Base-by-base conservation (phyloP, 2,797 vertebrate species). In the Tenualosa thibaudeaui region DNA sequence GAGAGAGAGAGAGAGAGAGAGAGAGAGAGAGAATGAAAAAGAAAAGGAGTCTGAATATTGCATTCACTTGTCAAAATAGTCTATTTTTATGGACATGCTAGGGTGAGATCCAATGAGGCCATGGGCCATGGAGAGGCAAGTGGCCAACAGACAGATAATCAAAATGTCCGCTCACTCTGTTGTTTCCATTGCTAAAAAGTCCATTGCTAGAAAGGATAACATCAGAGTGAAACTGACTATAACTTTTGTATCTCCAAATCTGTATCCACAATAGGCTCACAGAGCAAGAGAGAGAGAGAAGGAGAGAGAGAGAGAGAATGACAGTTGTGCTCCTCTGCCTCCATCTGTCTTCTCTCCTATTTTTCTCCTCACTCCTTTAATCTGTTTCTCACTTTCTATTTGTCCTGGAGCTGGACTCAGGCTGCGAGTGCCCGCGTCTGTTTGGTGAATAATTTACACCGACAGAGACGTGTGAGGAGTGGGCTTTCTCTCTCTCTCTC, bases 381-480 rank as follows among this genome's bases (percentile, higher is more conserved):
- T 54, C 84, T 84, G 24, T 78, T 89, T 86, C 86, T 85, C 86
- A 85, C 85, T 83, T 84, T 86, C 85, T 24, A 51, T 84, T 86
- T 88, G 82, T 85, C 85, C 82, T 78, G 82, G 84, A 40, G 85
- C 60, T 86, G 37, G 46, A 88, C 81, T 82, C 81, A 6, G 50
- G 54, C 68, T 51, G 65, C 40, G 60, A 40, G 83, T 37, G 49
- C 85, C 83, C 83, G 84, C 7, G 85, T 58, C 43, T 84, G 86
- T 81, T 49, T 88, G n/a, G 85, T 89, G 87, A 88, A 89, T 89
- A 88, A 89, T 90, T 88, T 86, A 89, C 82, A 85, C 86, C 78
- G 56, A 84, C 31, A 53, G 43, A 87, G 78, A 65, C 51, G 81
- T 78, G 81, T 84, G 68, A 84, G 81, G 85, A 56, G 71, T 86